phyloP scores from a whole-genome alignment of 2,113 vertebrate species.

The Enhydra lutris region DNA sequence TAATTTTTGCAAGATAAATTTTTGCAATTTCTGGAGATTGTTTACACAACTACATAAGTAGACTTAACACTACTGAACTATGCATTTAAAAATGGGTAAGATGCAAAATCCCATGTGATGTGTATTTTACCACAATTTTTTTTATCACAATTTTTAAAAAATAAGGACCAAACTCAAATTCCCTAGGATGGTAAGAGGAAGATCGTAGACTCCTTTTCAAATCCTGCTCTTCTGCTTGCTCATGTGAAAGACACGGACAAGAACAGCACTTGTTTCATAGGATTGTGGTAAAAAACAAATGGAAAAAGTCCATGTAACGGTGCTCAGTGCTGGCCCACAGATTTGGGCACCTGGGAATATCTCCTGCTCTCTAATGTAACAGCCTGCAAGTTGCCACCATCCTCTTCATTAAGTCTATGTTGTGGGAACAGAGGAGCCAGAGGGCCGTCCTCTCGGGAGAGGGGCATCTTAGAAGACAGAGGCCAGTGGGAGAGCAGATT shows the following conservation, averaged over 20 bases:
- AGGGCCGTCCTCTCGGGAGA: neutral
- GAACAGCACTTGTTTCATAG: neutral
- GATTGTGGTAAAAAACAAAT: neutral
- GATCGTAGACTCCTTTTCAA: neutral
- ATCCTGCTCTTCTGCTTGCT: neutral
- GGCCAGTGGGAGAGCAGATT: rapidly evolving
- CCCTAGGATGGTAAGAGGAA: neutral
- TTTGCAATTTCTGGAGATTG: neutral
- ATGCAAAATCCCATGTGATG: neutral
- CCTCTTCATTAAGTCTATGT: neutral
- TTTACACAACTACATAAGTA: neutral
- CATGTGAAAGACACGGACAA: neutral
- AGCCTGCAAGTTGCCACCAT: neutral
- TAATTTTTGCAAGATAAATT: neutral
- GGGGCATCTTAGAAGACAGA: neutral
- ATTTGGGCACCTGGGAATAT: neutral
- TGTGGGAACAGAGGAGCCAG: neutral
- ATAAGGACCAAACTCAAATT: neutral
- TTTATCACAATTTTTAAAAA: neutral
- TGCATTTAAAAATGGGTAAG: neutral
- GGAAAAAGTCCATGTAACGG: neutral
- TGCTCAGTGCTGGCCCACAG: neutral
- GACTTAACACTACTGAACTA: neutral
- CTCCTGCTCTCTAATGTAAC: neutral
- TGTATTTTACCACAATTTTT: neutral